Conservation (phyloP, 2,113 vertebrate species). For the Daphoenositta chrysoptera region DNA sequence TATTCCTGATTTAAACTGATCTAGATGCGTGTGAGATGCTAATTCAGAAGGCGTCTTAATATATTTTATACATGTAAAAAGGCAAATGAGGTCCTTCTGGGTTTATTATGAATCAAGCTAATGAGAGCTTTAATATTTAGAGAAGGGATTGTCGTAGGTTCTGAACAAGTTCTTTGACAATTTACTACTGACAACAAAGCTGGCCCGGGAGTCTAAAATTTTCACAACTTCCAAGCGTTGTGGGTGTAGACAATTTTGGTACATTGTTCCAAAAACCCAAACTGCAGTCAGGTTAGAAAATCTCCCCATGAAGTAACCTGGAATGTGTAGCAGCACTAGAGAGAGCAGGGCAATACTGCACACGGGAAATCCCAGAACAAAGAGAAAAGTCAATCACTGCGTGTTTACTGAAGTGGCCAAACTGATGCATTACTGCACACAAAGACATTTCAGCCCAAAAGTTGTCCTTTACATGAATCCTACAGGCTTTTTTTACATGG, state of each 20-base stretch:
- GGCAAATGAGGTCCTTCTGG: background rate
- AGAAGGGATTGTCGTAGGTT: background rate
- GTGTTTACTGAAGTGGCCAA: background rate
- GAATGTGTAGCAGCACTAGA: background rate
- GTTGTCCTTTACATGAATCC: background rate
- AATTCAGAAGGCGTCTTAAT: background rate
- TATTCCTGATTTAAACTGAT: background rate
- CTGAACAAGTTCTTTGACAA: background rate
- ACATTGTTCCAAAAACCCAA: background rate
- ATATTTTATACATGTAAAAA: background rate
- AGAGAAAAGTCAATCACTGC: background rate
- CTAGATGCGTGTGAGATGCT: background rate
- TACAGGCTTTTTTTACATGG: background rate
- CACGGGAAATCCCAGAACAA: background rate
- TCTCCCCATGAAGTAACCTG: background rate
- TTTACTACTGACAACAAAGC: background rate
- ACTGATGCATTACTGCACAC: background rate
- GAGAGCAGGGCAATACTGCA: background rate
- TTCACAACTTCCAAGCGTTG: background rate
- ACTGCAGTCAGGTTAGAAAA: background rate
- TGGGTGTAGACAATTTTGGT: background rate
- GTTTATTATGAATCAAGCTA: background rate
- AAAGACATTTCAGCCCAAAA: background rate
- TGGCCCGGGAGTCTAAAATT: background rate
- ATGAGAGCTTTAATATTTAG: background rate